phyloP scores from a whole-genome alignment of 2,888 invertebrate genomes.

The Sesamia inferens region DNA sequence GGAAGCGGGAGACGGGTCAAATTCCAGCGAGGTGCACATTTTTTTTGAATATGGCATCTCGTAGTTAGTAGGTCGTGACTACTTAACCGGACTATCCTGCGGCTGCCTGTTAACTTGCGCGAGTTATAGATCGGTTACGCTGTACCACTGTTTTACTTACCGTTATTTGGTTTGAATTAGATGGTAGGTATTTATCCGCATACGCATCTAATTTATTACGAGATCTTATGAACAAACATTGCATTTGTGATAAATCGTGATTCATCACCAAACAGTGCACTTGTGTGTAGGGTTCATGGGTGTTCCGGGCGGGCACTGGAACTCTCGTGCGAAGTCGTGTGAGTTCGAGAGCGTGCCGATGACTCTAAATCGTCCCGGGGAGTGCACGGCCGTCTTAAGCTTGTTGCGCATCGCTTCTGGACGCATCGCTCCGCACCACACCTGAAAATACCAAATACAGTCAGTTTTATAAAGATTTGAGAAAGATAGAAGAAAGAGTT shows the following conservation, averaged over 20 bases:
- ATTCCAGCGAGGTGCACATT: no score
- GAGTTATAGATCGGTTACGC: background rate
- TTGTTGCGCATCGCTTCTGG: slow-evolving; percentile 95
- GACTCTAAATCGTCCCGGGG: slow-evolving; percentile 95
- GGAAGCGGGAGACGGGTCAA: no score
- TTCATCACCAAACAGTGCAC: slow-evolving; percentile 93
- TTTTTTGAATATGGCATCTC: no score
- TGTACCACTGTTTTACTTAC: background rate
- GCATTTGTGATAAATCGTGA: background rate
- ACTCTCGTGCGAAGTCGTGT: slow-evolving; percentile 93
- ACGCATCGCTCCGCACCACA: slow-evolving; percentile 95
- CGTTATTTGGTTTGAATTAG: background rate
- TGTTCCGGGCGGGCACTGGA: slow-evolving; percentile 92
- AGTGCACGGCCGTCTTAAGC: slow-evolving; percentile 95
- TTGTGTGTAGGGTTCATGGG: slow-evolving; percentile 95
- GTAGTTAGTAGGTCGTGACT: no score
- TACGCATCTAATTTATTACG: background rate
- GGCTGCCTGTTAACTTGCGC: no score
- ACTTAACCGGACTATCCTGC: no score
- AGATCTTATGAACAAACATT: background rate
- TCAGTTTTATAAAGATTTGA: background rate
- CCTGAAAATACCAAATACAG: slow-evolving; percentile 75
- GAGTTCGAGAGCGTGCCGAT: slow-evolving; percentile 95
- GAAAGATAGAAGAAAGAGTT: background rate
- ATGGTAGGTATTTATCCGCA: background rate